phyloP scores from a whole-genome alignment of 2,797 vertebrate species.

The Dromococcyx pavoninus region DNA sequence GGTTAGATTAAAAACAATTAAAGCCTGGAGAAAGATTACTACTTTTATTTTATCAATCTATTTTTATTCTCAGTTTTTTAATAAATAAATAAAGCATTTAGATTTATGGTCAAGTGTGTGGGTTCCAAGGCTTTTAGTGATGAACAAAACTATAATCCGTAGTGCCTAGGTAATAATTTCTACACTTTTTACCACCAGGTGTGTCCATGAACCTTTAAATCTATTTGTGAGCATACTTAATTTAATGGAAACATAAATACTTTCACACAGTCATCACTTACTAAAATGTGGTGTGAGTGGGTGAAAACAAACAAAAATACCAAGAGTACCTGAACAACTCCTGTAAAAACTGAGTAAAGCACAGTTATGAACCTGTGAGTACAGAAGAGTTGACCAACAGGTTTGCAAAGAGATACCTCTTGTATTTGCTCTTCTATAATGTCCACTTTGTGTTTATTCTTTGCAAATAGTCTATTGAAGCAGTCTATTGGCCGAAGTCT shows the following conservation, averaged over 20 bases:
- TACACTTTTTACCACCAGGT: not conserved
- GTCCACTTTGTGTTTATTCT: not conserved
- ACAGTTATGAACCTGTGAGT: not conserved
- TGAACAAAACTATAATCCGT: not conserved
- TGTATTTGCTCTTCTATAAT: not conserved
- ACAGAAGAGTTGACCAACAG: not conserved
- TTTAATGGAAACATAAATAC: not conserved
- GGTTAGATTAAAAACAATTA: not conserved
- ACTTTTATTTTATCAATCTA: not conserved
- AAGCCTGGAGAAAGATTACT: not conserved
- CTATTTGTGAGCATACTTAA: not conserved
- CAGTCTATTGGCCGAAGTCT: not conserved
- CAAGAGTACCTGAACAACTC: not conserved
- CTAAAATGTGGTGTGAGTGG: not conserved
- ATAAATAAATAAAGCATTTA: not conserved
- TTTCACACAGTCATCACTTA: not conserved
- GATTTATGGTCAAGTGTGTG: not conserved
- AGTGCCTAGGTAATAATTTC: not conserved
- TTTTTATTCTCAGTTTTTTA: not conserved
- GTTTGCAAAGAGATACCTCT: not conserved
- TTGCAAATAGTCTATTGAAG: not conserved
- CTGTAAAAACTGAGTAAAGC: not conserved
- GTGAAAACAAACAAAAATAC: not conserved
- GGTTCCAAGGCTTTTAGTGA: not conserved
- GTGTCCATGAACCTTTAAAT: not conserved